Conservation (phyloP, 92 coral and sea anemone genomes). For the Virgularia gustaviana region DNA sequence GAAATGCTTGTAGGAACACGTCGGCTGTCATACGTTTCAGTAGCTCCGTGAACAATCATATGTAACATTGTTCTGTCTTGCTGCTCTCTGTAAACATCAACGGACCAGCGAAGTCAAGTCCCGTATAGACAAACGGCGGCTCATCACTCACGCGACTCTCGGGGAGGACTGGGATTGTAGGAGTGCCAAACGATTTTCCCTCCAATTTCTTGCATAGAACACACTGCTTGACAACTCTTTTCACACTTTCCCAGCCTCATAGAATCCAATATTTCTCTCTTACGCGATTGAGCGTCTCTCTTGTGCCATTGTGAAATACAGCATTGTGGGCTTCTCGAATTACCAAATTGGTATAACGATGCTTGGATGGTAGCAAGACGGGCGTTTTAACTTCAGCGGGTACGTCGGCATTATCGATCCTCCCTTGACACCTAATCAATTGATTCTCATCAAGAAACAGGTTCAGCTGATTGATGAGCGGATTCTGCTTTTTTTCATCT, state of each 20-base stretch:
- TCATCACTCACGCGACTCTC: slow-evolving; percentile 6
- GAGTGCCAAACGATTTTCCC: neutral
- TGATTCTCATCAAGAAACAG: neutral
- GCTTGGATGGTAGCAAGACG: neutral
- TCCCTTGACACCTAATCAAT: neutral
- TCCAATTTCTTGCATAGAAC: neutral
- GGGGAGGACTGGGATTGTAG: neutral
- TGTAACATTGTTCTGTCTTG: neutral
- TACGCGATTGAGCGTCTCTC: neutral
- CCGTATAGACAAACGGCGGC: neutral
- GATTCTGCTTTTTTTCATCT: neutral
- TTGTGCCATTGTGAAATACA: neutral
- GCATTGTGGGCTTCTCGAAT: neutral
- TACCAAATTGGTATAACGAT: neutral
- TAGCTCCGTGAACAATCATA: neutral
- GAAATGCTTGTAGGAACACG: neutral
- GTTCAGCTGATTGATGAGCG: neutral
- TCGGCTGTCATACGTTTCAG: neutral
- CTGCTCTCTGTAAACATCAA: neutral
- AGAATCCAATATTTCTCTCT: slow-evolving; percentile 1
- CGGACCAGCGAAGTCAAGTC: neutral
- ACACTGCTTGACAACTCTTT: neutral
- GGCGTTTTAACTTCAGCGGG: neutral
- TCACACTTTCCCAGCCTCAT: neutral
- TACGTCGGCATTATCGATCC: neutral